Evolutionary conservation across 2,888 invertebrate species (phyloP).

Genomic region (Calliscelio sp.): DNA sequence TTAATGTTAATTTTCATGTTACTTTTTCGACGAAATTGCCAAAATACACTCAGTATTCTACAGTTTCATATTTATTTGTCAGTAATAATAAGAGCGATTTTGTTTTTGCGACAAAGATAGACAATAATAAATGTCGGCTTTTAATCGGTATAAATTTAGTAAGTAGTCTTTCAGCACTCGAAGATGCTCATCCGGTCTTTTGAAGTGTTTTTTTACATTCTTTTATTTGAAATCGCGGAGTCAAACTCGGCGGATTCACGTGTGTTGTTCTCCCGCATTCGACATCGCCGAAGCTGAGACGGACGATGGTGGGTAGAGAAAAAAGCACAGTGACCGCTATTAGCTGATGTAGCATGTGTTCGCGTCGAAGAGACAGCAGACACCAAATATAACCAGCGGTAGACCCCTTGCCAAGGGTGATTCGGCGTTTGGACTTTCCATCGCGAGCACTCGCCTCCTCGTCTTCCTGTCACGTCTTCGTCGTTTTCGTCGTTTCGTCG

Average conservation of each 20-base stretch:
- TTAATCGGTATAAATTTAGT: constrained; percentile 51
- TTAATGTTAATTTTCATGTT: no score
- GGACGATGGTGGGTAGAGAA: constrained; percentile 71
- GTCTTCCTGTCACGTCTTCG: no score
- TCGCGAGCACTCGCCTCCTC: constrained; percentile 45
- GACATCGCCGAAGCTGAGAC: constrained; percentile 48
- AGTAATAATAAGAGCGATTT: no score
- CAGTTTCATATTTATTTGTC: no score
- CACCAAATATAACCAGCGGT: constrained; percentile 84
- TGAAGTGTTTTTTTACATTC: constrained; percentile 61
- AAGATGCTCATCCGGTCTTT: constrained; percentile 59
- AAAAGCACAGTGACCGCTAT: constrained; percentile 78
- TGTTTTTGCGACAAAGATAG: constrained; percentile 4
- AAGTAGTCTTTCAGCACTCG: constrained; percentile 32
- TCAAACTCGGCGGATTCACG: constrained; percentile 24
- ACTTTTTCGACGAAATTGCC: no score
- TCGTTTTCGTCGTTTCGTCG: no score
- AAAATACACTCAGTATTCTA: no score
- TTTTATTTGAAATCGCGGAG: constrained; percentile 45
- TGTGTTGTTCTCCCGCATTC: constrained; percentile 60
- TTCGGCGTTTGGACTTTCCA: constrained; percentile 81
- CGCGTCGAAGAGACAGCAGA: constrained; percentile 80
- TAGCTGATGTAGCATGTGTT: constrained; percentile 82
- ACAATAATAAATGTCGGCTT: constrained; percentile 4
- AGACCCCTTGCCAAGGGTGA: constrained; percentile 85